These are phyloP conservation scores for Pseudomyrmex dendroicus DNA, from an alignment of 1,140 invertebrate species.

Conservation along the genomic window DNA sequence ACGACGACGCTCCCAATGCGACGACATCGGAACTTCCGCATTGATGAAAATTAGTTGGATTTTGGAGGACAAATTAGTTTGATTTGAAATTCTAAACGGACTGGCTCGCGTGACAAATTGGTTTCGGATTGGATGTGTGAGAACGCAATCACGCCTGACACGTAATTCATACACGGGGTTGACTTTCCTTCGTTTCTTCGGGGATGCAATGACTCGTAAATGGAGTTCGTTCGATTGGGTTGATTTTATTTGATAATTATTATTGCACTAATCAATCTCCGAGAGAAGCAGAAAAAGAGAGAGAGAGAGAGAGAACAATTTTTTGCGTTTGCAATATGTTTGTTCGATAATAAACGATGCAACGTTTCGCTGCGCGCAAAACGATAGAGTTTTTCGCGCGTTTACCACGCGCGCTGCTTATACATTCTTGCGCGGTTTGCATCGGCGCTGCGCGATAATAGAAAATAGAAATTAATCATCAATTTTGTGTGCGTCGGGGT, in stretches of 20 bases:
- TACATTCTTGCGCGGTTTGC: not conserved
- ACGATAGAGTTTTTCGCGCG: not conserved
- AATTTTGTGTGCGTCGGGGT: not conserved
- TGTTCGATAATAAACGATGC: not conserved
- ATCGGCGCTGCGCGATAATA: not conserved
- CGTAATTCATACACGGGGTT: not conserved
- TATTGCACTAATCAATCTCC: no score
- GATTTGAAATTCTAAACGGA: not conserved
- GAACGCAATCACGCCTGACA: not conserved
- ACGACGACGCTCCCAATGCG: no score
- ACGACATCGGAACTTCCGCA: not conserved
- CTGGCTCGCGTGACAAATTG: not conserved
- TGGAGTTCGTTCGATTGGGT: not conserved
- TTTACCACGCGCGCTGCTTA: no score
- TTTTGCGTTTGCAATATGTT: no score
- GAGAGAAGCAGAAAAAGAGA: no score
- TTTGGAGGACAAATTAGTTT: not conserved
- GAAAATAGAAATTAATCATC: slow-evolving; percentile 4
- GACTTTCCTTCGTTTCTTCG: not conserved
- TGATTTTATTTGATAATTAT: no score
- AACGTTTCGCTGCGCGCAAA: not conserved
- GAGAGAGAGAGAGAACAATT: no score
- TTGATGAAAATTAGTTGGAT: slow-evolving; percentile 6
- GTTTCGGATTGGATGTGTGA: not conserved
- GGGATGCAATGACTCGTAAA: not conserved